phyloP scores from a whole-genome alignment of 2,888 invertebrate species.

The Digitonthophagus gazella region DNA sequence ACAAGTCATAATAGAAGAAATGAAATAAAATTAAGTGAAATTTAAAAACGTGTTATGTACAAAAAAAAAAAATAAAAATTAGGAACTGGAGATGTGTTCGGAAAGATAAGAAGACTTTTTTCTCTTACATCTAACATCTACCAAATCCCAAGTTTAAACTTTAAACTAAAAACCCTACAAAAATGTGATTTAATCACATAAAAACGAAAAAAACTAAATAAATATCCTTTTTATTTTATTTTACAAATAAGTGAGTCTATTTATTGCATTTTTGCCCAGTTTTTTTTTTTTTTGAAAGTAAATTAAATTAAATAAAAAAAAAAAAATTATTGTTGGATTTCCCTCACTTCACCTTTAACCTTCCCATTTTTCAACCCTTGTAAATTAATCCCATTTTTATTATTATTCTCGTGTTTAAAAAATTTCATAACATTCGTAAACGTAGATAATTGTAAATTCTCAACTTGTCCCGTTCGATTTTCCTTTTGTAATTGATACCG shows the following conservation, averaged over 20 bases:
- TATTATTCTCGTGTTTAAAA: constrained; percentile 40
- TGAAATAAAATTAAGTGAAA: not conserved
- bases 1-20: not conserved
- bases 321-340: not conserved
- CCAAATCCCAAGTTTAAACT: not conserved
- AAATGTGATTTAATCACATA: not conserved
- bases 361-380: not conserved
- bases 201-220: not conserved
- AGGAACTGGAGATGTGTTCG: not conserved
- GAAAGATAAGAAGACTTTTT: not conserved
- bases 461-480: constrained; percentile 50
- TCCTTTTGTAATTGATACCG: constrained; percentile 69
- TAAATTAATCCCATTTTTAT: not conserved
- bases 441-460: constrained; percentile 56
- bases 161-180: not conserved
- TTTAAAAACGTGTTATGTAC: not conserved
- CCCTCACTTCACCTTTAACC: not conserved
- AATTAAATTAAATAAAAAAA: not conserved
- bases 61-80: not conserved
- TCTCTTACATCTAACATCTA: not conserved
- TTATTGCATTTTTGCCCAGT: not conserved
- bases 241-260: not conserved
- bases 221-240: not conserved
- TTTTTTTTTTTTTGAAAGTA: not conserved
- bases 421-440: constrained; percentile 75